Base-by-base conservation (phyloP, 2,797 vertebrate genomes). In the Sebastes hubbsi region DNA sequence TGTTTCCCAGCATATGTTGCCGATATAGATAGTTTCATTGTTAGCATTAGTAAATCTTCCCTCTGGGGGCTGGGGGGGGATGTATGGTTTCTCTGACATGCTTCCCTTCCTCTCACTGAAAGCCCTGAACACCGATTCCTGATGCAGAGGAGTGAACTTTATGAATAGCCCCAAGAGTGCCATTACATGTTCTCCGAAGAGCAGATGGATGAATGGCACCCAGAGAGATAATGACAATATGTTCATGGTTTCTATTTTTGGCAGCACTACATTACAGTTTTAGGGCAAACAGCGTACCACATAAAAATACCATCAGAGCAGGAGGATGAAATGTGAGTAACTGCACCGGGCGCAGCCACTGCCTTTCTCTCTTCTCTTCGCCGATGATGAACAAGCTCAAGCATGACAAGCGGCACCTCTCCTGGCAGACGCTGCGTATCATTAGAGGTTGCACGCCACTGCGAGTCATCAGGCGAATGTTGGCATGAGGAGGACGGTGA, bases 101-200 rank as follows among this genome's bases (percentile, higher is more conserved):
- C 30, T 90, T 80, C 78, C 77, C 66, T 49, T 88, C 89, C 71
- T 89, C 83, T 86, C 60, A 70, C 72, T 84, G 83, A 92, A 88
- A 92, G 90, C 88, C 46, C 59, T 14, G 74, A 87, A 85, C 66
- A 70, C 70, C 2, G 70, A 80, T 77, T 83, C 88, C 55, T 83
- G 72, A 89, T 89, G 83, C 84, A 92, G 90, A 85, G 84, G 83
- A 91, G 77, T 93, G 89, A 91, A 91, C 89, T 89, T 93, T 88
- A 91, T 82, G 82, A 92, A 93, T 79, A 89, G 73, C 90, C 90
- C 82, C 87, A 77, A 85, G 90, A 88, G 81, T 81, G 75, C 82
- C 85, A 92, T 94, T 92, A 86, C 72, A 83, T 84, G 81, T 86
- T 82, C 87, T 91, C 74, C 49, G 86, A 88, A 89, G 88, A 92